These are phyloP conservation scores for Lasioglossum figueresi DNA, from an alignment of 2,888 invertebrate genomes.

Conservation along the genomic window DNA sequence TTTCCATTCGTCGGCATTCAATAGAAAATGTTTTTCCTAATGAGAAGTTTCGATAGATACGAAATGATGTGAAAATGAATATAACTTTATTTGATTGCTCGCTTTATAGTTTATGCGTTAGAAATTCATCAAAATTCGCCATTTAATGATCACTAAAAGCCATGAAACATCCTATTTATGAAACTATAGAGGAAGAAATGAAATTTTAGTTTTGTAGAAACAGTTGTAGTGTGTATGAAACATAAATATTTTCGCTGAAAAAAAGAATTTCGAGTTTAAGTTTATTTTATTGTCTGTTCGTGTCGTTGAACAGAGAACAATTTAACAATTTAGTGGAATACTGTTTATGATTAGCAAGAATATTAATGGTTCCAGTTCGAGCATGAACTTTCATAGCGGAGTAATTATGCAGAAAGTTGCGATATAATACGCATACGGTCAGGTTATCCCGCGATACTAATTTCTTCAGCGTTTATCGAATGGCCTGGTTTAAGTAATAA, in stretches of 20 bases:
- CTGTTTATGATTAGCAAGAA: slow-evolving; percentile 8
- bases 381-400: not conserved
- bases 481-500: not conserved
- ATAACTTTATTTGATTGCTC: not conserved
- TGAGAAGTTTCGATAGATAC: not conserved
- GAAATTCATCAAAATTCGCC: not conserved
- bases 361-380: not conserved
- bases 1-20: not conserved
- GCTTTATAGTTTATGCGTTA: not conserved
- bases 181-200: not conserved
- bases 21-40: not conserved
- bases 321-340: not conserved
- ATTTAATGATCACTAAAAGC: not conserved
- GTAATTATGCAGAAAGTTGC: slow-evolving; percentile 8
- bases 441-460: slow-evolving; percentile 2
- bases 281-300: not conserved
- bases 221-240: not conserved
- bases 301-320: not conserved
- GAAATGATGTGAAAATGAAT: not conserved
- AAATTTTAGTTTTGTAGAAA: not conserved
- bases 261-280: not conserved
- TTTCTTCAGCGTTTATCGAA: not conserved
- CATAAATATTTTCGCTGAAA: not conserved
- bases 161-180: not conserved
- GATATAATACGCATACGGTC: slow-evolving; percentile 17